Evolutionary conservation across 2,888 invertebrate species (phyloP), one percentile per base, ranked within the genome.

Genomic region (Pyrochroa serraticornis): DNA sequence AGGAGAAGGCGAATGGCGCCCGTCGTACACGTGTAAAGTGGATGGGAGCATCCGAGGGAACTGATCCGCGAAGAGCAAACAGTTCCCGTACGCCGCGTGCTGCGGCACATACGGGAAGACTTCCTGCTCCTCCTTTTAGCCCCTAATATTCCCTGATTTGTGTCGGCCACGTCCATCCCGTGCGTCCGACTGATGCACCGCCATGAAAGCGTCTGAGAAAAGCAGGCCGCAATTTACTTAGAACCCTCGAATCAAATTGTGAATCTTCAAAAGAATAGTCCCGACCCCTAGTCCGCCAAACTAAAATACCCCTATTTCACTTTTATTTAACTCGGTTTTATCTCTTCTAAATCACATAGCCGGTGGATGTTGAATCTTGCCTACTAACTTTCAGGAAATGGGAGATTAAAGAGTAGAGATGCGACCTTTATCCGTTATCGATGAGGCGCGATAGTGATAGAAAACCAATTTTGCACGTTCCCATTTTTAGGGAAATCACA

Each of bases 181-280:
- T 22, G 22, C 22, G 22, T 22, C 22, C 22, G 22, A 22, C 22
- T 22, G 44, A 13, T 48, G 46, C 30, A 43, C 53, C 63, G 62
- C 65, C 62, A 66, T 68, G 70, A 71, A 72, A 71, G 67, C 72
- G 70, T 68, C 68, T 66, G 71, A 62, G 46, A 67, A 71, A 72
- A 74, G 72, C 71, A 75, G 74, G 72, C 77, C 78, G 77, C 78
- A 79, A 79, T 79, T 79, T 78, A 79, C 77, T 79, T 78, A 79
- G 77, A 72, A 65, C 63, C 70, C 71, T 51, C 62, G 75, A 77
- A 76, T 77, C 73, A 75, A 79, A 79, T 79, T 78, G 76, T 71
- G 74, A 73, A 75, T 76, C 77, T 77, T 78, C 77, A 79, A 78
- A 78, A 75, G 77, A 71, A 75, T 71, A 63, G 65, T 59, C 64